Percentiles rank a stretch among this genome's conserved stretches.
phyloP scores from a whole-genome alignment of 2,113 vertebrate species.

The Tetrax tetrax region DNA sequence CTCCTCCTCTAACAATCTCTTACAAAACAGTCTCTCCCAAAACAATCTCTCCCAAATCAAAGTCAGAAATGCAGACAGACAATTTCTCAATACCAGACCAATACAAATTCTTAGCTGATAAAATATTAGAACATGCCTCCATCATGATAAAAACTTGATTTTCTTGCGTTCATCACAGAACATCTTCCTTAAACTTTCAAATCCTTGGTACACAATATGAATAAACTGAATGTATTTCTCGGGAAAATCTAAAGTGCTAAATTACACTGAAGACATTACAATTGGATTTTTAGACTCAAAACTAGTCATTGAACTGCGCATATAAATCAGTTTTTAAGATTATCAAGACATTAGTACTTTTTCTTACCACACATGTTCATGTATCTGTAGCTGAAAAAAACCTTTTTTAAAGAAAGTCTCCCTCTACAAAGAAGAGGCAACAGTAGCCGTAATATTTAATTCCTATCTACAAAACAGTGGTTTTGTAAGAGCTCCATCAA shows the following conservation, averaged over 20 bases:
- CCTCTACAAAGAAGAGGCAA: background rate
- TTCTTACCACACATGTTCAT: background rate
- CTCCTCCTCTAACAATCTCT: background rate
- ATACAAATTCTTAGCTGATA: background rate
- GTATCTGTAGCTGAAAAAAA: background rate
- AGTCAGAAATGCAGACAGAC: background rate
- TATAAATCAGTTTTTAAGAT: background rate
- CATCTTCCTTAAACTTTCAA: background rate
- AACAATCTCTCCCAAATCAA: background rate
- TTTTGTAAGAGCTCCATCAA: background rate
- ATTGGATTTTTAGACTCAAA: background rate
- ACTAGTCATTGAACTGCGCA: background rate
- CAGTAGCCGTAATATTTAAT: background rate
- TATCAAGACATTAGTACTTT: background rate
- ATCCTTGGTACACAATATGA: background rate
- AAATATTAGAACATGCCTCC: background rate
- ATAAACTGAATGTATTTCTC: background rate
- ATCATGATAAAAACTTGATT: background rate
- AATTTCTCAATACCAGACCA: background rate
- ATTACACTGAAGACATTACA: background rate
- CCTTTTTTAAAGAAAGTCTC: background rate
- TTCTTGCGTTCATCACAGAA: background rate
- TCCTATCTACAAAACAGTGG: background rate
- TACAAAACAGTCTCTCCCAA: background rate
- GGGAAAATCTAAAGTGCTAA: background rate